These are phyloP conservation scores for Elymnias hypermnestra DNA, from an alignment of 1,140 invertebrate species.

Conservation along the genomic window DNA sequence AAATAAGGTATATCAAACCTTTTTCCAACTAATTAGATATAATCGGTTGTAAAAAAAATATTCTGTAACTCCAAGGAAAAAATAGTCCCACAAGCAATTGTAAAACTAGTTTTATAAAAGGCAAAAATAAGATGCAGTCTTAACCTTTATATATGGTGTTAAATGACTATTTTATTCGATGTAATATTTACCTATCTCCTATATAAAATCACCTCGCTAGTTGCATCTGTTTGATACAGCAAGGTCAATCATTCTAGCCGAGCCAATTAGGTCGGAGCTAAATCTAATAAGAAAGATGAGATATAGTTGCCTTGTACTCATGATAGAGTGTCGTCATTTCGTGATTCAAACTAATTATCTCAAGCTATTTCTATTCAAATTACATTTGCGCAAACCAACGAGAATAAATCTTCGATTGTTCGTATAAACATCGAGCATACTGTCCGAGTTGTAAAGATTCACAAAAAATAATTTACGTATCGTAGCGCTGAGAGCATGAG, in stretches of 20 bases:
- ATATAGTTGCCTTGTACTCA: slow-evolving; percentile 11
- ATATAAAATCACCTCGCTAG: too few species aligned
- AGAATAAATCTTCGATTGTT: slow-evolving; percentile 8
- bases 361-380: slow-evolving; percentile 13
- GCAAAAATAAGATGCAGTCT: too few species aligned
- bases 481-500: slow-evolving; percentile 8
- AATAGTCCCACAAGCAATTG: too few species aligned
- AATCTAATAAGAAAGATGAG: slow-evolving; percentile 17
- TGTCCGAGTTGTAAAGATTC: background rate
- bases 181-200: too few species aligned
- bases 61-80: too few species aligned
- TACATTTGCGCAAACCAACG: background rate
- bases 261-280: slow-evolving; percentile 10
- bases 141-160: too few species aligned
- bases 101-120: too few species aligned
- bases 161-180: too few species aligned
- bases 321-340: slow-evolving; percentile 13
- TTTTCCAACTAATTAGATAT: too few species aligned
- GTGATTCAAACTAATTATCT: slow-evolving; percentile 17
- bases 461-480: background rate
- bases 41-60: too few species aligned
- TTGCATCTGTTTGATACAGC: background rate
- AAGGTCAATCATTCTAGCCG: slow-evolving; percentile 6
- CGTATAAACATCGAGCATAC: background rate
- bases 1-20: too few species aligned